Percentiles rank a stretch among this genome's conserved stretches.
phyloP scores from a whole-genome alignment of 2,797 vertebrate species.

The Synaphobranchus kaupii region DNA sequence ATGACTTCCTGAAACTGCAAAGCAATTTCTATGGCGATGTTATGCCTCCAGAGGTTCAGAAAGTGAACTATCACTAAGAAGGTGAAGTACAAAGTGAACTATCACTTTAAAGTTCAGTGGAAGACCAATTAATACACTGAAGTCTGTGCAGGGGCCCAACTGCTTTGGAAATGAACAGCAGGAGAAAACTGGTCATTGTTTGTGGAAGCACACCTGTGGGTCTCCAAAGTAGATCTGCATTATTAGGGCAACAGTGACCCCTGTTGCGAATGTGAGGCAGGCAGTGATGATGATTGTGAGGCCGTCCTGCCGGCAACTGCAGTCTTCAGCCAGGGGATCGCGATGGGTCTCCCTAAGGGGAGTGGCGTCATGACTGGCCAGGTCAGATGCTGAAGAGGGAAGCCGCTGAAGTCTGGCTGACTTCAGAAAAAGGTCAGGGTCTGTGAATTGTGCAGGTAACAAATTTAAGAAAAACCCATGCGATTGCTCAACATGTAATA shows the following conservation, averaged over 20 bases:
- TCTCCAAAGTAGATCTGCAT: constrained; percentile 98
- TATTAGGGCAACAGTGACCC: constrained; percentile 92
- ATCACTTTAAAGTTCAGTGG: background rate
- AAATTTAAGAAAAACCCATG: background rate
- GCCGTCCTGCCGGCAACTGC: constrained; percentile 90
- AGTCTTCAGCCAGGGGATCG: constrained; percentile 87
- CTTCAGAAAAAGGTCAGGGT: constrained; percentile 93
- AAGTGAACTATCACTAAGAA: background rate
- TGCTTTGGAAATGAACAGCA: background rate
- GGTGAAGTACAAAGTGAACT: background rate
- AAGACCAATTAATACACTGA: background rate
- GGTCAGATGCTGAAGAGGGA: constrained; percentile 91
- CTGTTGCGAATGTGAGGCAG: constrained; percentile 92
- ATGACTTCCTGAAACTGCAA: background rate
- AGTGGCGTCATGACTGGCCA: constrained; percentile 85
- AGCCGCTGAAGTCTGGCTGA: constrained; percentile 91
- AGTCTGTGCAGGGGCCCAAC: background rate
- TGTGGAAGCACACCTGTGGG: constrained; percentile 77
- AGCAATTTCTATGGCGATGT: background rate
- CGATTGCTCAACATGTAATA: background rate
- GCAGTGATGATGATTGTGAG: constrained; percentile 95
- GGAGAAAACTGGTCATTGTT: background rate
- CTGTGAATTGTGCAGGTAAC: constrained; percentile 62
- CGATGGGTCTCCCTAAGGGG: constrained; percentile 88
- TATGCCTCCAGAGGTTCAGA: background rate